phyloP scores from a whole-genome alignment of 2,888 invertebrate genomes.

The Pollenia amentaria region DNA sequence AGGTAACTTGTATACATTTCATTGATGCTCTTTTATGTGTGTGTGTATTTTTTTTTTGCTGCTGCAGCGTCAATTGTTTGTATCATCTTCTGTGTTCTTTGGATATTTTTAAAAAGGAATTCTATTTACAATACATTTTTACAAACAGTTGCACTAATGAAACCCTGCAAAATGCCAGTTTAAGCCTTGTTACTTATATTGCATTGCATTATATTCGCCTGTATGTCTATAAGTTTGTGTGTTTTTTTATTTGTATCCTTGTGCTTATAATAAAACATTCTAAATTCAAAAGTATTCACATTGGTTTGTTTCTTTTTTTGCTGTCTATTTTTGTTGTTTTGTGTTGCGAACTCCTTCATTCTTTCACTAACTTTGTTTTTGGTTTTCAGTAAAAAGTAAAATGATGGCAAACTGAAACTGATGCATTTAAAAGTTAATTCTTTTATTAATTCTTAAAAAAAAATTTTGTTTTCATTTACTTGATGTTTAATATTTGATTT shows the following conservation, averaged over 20 bases:
- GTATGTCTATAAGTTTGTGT: background rate
- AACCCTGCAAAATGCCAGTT: no score
- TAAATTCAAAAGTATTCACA: background rate
- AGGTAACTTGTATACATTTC: constrained; percentile 8
- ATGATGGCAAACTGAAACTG: background rate
- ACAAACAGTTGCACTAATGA: background rate
- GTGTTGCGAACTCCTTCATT: background rate
- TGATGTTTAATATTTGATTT: constrained; percentile 57
- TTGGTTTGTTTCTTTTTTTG: constrained; percentile 22
- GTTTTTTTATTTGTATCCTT: background rate
- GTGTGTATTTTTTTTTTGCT: background rate
- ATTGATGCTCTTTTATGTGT: constrained; percentile 19
- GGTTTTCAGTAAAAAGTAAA: background rate
- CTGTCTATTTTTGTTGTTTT: constrained; percentile 18
- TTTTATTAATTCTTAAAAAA: background rate
- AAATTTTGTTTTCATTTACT: background rate
- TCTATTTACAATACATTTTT: constrained; percentile 10
- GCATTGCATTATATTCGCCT: no score
- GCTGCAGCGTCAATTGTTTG: constrained; percentile 6
- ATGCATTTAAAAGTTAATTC: background rate
- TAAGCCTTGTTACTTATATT: no score
- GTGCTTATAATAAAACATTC: constrained; percentile 3
- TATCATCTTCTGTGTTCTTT: background rate
- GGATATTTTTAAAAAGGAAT: background rate
- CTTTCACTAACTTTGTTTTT: background rate